These are phyloP conservation scores for Chaetura pelagica DNA, from an alignment of 2,113 vertebrate genomes.

Conservation along the genomic window DNA sequence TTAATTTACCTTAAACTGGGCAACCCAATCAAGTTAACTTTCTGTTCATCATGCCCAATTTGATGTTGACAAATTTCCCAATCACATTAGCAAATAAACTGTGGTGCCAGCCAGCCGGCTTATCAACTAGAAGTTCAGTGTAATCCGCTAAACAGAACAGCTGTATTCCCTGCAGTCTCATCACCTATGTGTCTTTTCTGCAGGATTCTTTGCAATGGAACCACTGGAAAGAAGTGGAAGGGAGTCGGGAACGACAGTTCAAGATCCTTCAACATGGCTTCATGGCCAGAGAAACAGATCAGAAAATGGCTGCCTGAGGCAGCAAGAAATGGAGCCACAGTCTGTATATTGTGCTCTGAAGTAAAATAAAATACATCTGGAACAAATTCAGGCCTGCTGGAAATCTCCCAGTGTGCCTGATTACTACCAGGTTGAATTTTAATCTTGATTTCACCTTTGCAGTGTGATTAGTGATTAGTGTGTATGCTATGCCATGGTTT, in stretches of 20 bases:
- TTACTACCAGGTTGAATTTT: neutral
- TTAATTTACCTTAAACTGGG: neutral
- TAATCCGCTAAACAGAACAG: neutral
- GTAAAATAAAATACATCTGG: constrained; percentile 14
- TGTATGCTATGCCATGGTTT: neutral
- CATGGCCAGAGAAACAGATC: constrained; percentile 19
- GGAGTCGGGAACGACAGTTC: constrained; percentile 68
- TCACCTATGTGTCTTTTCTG: neutral
- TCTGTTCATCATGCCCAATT: neutral
- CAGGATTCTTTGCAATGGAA: constrained; percentile 60
- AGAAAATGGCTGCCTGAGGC: constrained; percentile 8
- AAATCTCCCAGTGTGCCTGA: neutral
- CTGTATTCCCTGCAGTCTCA: neutral
- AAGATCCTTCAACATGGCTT: constrained; percentile 45
- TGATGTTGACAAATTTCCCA: neutral
- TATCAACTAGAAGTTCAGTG: neutral
- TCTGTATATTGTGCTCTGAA: constrained; percentile 25
- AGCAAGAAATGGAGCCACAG: constrained; percentile 18
- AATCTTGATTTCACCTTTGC: neutral
- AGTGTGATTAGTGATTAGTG: neutral
- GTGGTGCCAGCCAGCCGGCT: neutral
- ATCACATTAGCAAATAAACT: neutral
- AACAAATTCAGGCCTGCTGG: neutral
- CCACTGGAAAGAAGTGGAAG: constrained; percentile 79
- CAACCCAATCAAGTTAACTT: neutral